These are phyloP conservation scores for Phymorhynchus buccinoides DNA, from an alignment of 1,140 invertebrate genomes.

Conservation along the genomic window DNA sequence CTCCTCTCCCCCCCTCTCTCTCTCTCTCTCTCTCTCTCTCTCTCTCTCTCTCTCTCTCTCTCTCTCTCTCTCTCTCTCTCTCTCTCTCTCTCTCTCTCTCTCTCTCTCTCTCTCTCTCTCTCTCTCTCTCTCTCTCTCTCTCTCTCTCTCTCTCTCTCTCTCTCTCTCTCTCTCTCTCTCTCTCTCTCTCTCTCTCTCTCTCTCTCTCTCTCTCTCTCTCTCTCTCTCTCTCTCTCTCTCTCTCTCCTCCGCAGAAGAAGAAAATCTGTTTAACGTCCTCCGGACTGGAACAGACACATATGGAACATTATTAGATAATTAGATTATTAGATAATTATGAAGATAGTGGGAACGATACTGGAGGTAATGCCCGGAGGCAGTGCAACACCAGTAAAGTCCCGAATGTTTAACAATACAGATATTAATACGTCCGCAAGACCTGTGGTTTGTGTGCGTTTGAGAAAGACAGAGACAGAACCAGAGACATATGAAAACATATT, in stretches of 20 bases:
- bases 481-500: no score
- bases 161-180: not conserved
- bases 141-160: not conserved
- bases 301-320: no score
- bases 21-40: not conserved
- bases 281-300: no score
- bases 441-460: no score
- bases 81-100: slow-evolving; percentile 19
- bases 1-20: not conserved
- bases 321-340: no score
- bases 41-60: not conserved
- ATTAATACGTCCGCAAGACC: not conserved
- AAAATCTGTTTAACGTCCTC: no score
- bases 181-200: not conserved
- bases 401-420: no score
- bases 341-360: no score
- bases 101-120: not conserved
- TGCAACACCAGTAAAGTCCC: no score
- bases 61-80: slow-evolving; percentile 8
- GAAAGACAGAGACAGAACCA: not conserved
- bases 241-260: not conserved
- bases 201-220: slow-evolving; percentile 3
- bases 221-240: slow-evolving; percentile 24
- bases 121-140: not conserved
- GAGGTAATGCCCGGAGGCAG: no score